Evolutionary conservation across 2,888 invertebrate species (phyloP), one percentile per base, ranked within the genome.

Genomic region (Eupithecia inturbata): DNA sequence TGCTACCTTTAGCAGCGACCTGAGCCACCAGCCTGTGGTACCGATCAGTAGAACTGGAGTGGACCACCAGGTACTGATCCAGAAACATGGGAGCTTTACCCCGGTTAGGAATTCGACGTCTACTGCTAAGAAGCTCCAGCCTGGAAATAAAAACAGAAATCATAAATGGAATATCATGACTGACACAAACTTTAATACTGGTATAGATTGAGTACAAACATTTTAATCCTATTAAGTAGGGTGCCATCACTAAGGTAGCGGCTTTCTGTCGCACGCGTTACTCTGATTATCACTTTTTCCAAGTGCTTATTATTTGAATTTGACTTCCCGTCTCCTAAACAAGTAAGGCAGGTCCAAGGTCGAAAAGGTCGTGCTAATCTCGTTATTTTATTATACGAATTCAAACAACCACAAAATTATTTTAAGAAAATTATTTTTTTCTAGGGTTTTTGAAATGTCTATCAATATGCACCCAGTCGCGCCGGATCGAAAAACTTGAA

Each of bases 31-130:
- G 2, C 91, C 93, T 0, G 91, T 88, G 19, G 91, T 83, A 0
- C 91, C 92, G 1, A 92, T 72, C 1, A 94, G 81, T 0, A 93
- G 78, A 0, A 90, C 75, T 0, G 94, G 94, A 0, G 88, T 88
- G 0, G 86, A 74, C 89, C 92, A 92, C 92, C 93, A 93, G 0
- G 87, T 87, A 0, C 86, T 85, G 57, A 91, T 82, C 93, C 92
- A 94, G 75, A 89, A 87, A 62, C 86, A 88, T 0, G 93, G 90
- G 6, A 93, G 80, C 75, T 85, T 91, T 5, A 87, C 83, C 1
- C 92, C 92, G 2, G 94, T 93, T 1, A 94, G 88, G 77, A 94
- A 94, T 78, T 94, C 89, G 77, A 94, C 88, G 79, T 94, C 94
- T 0, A 90, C 86, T 75, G 90, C 86, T 49, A 94, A 84, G 82